Evolutionary conservation across 2,888 invertebrate genomes (phyloP), one percentile per base, ranked within the genome.

Genomic region (Patella caerulea): DNA sequence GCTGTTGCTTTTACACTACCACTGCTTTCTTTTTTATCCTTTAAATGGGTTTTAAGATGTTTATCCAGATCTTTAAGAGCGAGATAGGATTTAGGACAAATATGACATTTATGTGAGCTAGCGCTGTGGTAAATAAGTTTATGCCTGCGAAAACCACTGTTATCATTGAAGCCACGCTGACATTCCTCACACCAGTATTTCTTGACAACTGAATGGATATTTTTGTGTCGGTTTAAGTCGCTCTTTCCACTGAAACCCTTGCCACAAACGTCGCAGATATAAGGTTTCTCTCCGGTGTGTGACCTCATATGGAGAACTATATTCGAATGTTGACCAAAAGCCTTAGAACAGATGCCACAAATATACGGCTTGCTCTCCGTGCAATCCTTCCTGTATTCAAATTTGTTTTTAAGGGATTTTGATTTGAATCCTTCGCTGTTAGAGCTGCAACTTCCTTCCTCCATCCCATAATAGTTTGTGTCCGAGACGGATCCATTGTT

Each of bases 231-330:
- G 19, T 52, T 59, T 9, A 74, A 69, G 5, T 65, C 69, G 65
- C 65, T 65, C 12, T 59, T 52, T n/a, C 69, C 74, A 52, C 65
- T 74, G 53, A 65, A 74, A 52, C 45, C 74, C 24, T 74, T 74
- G 19, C 52, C 59, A 34, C 74, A 74, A 2, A 74, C 65, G 1
- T 34, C 19, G 52, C 74, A 74, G 14, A 45, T 69, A 24, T 74
- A 52, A 17, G 53, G 69, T 52, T 69, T 65, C 19, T 74, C 74
- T 12, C 74, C 74, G n/a, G 69, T 74, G 74, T 74, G 74, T 45
- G 65, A 65, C 65, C 74, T 7, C 69, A 74, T 59, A 52, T 74
- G 74, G 19, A 65, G 65, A 45, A 65, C 65, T 11, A 74, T 59
- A 24, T 52, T 74, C 0, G 74, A 74, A 7, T 59, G 53, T 52